These are phyloP conservation scores for Carcina quercana DNA, from an alignment of 2,888 invertebrate genomes.

Conservation along the genomic window DNA sequence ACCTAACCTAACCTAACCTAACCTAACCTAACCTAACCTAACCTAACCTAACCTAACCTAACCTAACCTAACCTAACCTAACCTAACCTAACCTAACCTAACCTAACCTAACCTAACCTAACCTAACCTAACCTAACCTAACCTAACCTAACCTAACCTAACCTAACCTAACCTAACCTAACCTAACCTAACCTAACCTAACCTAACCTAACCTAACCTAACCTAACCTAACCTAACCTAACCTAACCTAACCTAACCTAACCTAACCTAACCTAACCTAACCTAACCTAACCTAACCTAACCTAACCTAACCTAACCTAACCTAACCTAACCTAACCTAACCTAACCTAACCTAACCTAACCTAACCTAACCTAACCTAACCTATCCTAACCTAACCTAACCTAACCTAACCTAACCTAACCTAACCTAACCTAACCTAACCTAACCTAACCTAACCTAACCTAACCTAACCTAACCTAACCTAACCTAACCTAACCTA, in stretches of 20 bases:
- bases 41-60: conserved; percentile 21
- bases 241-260: conserved; percentile 6
- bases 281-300: conserved; percentile 15
- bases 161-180: conserved; percentile 9
- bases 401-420: conserved; percentile 16
- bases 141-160: conserved; percentile 6
- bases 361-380: conserved; percentile 14
- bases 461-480: conserved; percentile 17
- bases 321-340: conserved; percentile 16
- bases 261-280: conserved; percentile 10
- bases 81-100: conserved; percentile 22
- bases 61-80: conserved; percentile 21
- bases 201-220: conserved; percentile 18
- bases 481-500: conserved; percentile 16
- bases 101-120: conserved; percentile 21
- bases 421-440: conserved; percentile 13
- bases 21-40: conserved; percentile 20
- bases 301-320: conserved; percentile 17
- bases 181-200: conserved; percentile 9
- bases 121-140: conserved; percentile 19
- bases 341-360: conserved; percentile 15
- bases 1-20: conserved; percentile 21
- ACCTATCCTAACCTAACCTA: conserved; percentile 14
- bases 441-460: conserved; percentile 17
- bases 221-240: conserved; percentile 8